A percentile compares a stretch with the other conserved stretches of the same genome.
These are phyloP conservation scores for Tenthredo livida DNA, from an alignment of 2,888 invertebrate species.

Conservation along the genomic window DNA sequence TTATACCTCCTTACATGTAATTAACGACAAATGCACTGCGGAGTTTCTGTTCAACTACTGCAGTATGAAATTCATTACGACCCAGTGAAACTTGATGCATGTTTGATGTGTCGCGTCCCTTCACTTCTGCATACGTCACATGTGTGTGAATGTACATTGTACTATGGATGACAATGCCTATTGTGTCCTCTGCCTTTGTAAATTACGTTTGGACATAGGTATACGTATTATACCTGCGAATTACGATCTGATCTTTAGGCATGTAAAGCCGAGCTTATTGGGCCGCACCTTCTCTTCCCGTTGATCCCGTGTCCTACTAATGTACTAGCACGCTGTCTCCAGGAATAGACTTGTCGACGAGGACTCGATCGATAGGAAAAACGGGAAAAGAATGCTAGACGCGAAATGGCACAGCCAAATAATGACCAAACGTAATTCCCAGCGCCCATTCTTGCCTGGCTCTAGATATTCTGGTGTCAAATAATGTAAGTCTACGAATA, in stretches of 20 bases:
- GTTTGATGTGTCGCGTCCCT: neutral
- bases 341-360: constrained; percentile 24
- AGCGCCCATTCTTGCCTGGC: neutral
- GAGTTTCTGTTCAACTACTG: neutral
- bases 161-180: neutral
- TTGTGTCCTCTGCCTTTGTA: neutral
- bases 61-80: neutral
- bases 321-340: constrained; percentile 5
- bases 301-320: constrained; percentile 48
- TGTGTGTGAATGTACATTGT: neutral
- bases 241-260: constrained; percentile 16
- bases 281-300: constrained; percentile 30
- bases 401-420: constrained; percentile 24
- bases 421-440: neutral
- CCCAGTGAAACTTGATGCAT: too few species aligned
- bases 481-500: neutral
- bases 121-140: neutral
- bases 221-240: neutral
- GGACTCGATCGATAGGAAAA: neutral
- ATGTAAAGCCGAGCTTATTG: neutral
- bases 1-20: neutral
- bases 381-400: neutral
- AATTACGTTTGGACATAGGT: neutral
- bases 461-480: neutral
- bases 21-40: neutral